Evolutionary conservation across 2,888 invertebrate genomes (phyloP).

Genomic region (Rhorus exstirpatorius): DNA sequence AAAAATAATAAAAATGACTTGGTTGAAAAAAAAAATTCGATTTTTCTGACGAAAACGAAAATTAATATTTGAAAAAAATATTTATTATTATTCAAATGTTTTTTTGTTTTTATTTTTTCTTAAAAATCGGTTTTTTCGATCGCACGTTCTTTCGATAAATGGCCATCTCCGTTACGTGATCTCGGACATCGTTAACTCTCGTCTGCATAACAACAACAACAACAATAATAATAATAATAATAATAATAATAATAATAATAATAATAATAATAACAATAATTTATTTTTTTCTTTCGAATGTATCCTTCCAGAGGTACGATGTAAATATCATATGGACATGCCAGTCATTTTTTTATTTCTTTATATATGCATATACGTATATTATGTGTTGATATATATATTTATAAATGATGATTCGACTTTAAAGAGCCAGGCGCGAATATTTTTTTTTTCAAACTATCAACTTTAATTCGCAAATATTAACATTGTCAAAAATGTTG

Average conservation of each 20-base stretch:
- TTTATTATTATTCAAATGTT: constrained; percentile 6
- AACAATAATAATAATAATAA: no score
- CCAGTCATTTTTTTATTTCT: constrained; percentile 35
- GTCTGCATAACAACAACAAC: constrained; percentile 43
- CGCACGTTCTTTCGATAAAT: constrained; percentile 30
- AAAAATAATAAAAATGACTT: background rate
- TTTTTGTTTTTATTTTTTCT: no score
- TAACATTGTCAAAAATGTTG: constrained; percentile 68
- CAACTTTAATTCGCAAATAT: constrained; percentile 68
- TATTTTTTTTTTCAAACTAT: constrained; percentile 45
- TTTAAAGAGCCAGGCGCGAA: constrained; percentile 66
- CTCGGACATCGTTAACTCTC: constrained; percentile 27
- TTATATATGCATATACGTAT: constrained; percentile 14
- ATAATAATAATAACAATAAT: constrained; percentile 58
- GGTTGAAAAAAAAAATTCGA: background rate
- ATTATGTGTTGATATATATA: constrained; percentile 28
- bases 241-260: constrained; percentile 50
- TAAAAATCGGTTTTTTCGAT: no score
- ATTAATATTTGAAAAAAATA: background rate
- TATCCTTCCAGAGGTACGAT: constrained; percentile 40
- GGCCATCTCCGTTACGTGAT: constrained; percentile 18
- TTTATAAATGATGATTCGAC: constrained; percentile 37
- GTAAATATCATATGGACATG: constrained; percentile 60
- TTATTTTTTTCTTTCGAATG: constrained; percentile 11
- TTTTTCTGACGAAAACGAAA: background rate